Evolutionary conservation across 35 echinoderm and acorn worm genomes (phyloP), one percentile per base, ranked within the genome.

Genomic region (Hemicentrotus pulcherrimus): DNA sequence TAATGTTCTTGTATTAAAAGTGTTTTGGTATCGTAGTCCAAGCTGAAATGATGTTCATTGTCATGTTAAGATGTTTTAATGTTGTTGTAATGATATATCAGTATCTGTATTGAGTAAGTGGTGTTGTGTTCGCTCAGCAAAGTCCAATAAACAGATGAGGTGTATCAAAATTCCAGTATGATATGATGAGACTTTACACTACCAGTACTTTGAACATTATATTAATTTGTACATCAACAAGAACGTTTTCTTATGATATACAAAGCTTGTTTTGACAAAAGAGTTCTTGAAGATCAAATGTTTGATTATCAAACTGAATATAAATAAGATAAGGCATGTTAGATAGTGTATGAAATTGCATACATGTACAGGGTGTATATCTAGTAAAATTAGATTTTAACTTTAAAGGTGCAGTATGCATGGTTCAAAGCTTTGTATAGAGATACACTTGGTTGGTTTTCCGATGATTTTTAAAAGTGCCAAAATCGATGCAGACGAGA

Each of bases 41-140:
- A 90, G 88, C 88, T 90, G 11, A 47, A 90, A 41, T 90, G 88
- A 32, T 90, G 88, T 47, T 90, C 88, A 33, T 41, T 90, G 88
- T 41, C 65, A 78, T 78, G 28, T 78, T 78, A 78, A 78, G 28
- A 78, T 78, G 22, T 78, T 78, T 18, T 78, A 78, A 7, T 7
- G 18, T 78, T 78, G 22, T 8, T 78, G 65, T 78, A 78, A 28
- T 28, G 10, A 13, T 55, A 55, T n/a, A 28, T 78, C 24, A 5
- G 65, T n/a, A 8, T 78, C 19, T 78, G 65, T n/a, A 28, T 78
- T 78, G 22, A n/a, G 5, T 10, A 50, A 78, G 7, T 78, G 65
- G 9, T n/a, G 19, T 78, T 7, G 22, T 28, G 19, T 78, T n/a
- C n/a, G 65, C n/a, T 78, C 9, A 28, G 4, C 19, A 78, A 78